A percentile compares a stretch with the other conserved stretches of the same genome.
Conservation (phyloP, 2,888 invertebrate species). For the Tethea ocularis region DNA sequence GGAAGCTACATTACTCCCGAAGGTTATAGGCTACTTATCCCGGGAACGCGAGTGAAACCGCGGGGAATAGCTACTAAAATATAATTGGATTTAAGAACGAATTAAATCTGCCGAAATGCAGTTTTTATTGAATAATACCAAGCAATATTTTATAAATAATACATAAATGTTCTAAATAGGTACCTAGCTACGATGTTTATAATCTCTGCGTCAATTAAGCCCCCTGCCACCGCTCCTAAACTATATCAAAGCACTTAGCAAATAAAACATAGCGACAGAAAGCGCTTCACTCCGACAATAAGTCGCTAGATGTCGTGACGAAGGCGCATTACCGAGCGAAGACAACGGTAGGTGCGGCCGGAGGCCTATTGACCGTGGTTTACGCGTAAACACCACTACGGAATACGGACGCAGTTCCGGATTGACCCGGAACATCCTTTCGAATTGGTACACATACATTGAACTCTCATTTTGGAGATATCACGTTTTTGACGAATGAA, state of each 20-base stretch:
- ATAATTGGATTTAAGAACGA: background rate
- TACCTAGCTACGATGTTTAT: conserved; percentile 52
- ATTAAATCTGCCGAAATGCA: background rate
- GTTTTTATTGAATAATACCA: background rate
- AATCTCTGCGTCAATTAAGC: conserved; percentile 71
- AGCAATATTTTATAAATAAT: conserved; percentile 28
- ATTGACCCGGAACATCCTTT: conserved; percentile 21
- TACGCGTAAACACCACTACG: conserved; percentile 75
- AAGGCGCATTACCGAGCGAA: conserved; percentile 69
- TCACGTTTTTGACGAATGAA: background rate
- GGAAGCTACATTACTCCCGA: too few species aligned
- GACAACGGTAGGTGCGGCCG: conserved; percentile 77
- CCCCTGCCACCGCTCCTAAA: conserved; percentile 52
- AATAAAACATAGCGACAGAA: conserved; percentile 67
- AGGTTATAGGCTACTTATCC: too few species aligned
- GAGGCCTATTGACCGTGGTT: conserved; percentile 77
- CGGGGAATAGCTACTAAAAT: background rate
- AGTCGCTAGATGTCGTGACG: conserved; percentile 78
- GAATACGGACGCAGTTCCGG: conserved; percentile 37
- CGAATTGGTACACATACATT: conserved; percentile 37
- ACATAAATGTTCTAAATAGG: background rate
- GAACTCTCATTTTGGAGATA: conserved; percentile 12
- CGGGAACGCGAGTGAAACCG: too few species aligned
- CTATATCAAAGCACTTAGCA: conserved; percentile 74
- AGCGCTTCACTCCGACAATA: conserved; percentile 50